Conservation (phyloP, 2,888 invertebrate genomes). For the Tenthredo livida region DNA sequence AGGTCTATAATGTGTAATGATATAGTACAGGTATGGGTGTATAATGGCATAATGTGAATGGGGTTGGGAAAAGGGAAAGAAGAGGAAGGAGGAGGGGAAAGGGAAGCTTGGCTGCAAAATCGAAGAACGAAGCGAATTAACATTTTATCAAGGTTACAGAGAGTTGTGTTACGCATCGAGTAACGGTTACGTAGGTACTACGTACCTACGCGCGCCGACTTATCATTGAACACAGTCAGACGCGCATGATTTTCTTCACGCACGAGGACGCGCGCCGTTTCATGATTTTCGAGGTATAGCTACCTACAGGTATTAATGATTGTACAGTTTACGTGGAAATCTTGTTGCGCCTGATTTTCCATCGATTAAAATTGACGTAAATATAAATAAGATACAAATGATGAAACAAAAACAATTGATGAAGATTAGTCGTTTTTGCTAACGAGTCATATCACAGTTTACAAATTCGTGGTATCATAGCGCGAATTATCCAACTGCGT, state of each 20-base stretch:
- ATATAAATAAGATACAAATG: background rate
- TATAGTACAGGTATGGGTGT: background rate
- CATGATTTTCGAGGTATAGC: background rate
- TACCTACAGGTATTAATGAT: background rate
- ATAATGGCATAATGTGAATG: background rate
- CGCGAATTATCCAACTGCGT: background rate
- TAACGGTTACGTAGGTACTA: constrained; percentile 25
- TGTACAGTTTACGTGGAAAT: background rate
- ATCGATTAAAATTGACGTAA: background rate
- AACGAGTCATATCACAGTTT: background rate
- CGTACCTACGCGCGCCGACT: background rate
- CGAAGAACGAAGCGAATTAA: constrained; percentile 41
- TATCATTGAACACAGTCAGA: constrained; percentile 22
- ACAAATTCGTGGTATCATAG: background rate
- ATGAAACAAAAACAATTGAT: background rate
- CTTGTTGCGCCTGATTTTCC: background rate
- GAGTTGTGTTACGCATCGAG: constrained; percentile 42
- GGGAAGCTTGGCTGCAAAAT: background rate
- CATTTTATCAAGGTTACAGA: constrained; percentile 48
- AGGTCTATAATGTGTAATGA: background rate
- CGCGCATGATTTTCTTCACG: constrained; percentile 6
- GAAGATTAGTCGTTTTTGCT: background rate
- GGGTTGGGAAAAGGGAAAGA: background rate
- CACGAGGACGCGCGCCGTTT: background rate
- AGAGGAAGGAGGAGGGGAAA: background rate